A percentile compares a stretch with the other conserved stretches of the same genome.
These are phyloP conservation scores for Clistopyga incitator DNA, from an alignment of 2,888 invertebrate species.

Conservation along the genomic window DNA sequence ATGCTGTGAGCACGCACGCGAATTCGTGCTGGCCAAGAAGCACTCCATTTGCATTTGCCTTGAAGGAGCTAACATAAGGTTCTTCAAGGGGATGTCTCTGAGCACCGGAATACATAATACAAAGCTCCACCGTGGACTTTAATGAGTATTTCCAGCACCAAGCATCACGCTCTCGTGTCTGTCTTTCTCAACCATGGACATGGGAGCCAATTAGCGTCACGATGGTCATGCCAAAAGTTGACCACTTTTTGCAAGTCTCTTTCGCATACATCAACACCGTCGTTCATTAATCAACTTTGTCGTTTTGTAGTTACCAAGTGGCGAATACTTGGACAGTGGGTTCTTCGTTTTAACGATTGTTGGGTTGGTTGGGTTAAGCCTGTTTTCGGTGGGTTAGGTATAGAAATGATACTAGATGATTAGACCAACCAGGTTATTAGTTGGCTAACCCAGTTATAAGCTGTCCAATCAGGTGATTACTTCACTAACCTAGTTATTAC, in stretches of 20 bases:
- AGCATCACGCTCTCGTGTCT: not conserved
- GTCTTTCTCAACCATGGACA: not conserved
- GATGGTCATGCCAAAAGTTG: not conserved
- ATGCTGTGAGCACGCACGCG: slow-evolving; percentile 35
- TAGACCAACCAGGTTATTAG: too few species aligned
- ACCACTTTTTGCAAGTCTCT: not conserved
- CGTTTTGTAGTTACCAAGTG: too few species aligned
- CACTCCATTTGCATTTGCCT: slow-evolving; percentile 49
- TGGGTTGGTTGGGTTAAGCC: too few species aligned
- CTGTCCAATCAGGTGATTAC: too few species aligned
- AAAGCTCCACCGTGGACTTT: not conserved
- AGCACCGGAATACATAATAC: slow-evolving; percentile 3
- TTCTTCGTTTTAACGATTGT: too few species aligned
- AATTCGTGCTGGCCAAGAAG: slow-evolving; percentile 43
- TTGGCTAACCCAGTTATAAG: too few species aligned
- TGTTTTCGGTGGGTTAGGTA: too few species aligned
- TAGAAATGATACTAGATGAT: too few species aligned
- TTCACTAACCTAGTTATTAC: too few species aligned
- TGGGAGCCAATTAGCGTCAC: not conserved
- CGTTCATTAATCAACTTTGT: too few species aligned
- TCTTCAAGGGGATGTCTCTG: slow-evolving; percentile 42
- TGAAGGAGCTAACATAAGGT: slow-evolving; percentile 7
- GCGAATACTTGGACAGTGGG: too few species aligned
- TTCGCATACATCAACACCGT: not conserved
- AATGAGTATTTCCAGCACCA: not conserved